Conservation (phyloP, 2,888 invertebrate genomes). For the Zaprionus bogoriensis region DNA sequence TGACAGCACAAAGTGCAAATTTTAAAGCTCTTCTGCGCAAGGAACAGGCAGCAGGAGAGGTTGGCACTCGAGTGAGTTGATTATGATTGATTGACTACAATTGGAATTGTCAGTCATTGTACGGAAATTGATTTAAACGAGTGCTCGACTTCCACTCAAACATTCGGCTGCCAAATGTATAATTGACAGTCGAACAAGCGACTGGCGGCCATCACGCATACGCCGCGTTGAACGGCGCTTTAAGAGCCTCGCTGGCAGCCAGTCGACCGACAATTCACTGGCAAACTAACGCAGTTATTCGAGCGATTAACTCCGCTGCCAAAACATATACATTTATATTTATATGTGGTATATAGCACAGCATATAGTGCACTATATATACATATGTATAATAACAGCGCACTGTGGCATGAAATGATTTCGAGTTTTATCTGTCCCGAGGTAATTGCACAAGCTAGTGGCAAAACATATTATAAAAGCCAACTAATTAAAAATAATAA, state of each 20-base stretch:
- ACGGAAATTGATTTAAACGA: conserved; percentile 59
- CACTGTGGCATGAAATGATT: conserved; percentile 5
- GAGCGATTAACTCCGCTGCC: conserved; percentile 25
- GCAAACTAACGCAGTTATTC: conserved; percentile 15
- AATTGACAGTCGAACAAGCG: conserved; percentile 51
- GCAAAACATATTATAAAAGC: conserved; percentile 27
- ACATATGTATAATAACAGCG: not conserved
- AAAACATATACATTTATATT: not conserved
- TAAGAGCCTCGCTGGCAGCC: conserved; percentile 15
- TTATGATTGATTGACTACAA: conserved; percentile 71
- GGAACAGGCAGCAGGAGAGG: conserved; percentile 37
- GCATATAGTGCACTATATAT: not conserved
- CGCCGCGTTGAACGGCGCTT: conserved; percentile 20
- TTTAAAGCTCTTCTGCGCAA: conserved; percentile 50
- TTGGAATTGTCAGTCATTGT: conserved; percentile 46
- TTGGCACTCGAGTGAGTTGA: conserved; percentile 55
- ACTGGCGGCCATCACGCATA: conserved; percentile 38
- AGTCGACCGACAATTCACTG: conserved; percentile 12
- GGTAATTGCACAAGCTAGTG: conserved; percentile 27
- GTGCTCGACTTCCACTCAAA: conserved; percentile 30
- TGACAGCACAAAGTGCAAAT: conserved; percentile 26
- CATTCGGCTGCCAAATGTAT: conserved; percentile 36
- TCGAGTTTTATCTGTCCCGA: conserved; percentile 34
- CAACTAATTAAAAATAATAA: conserved; percentile 55
- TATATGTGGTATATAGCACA: not conserved